phyloP scores from a whole-genome alignment of 1,140 invertebrate genomes.

The Diachasma alloeum region DNA sequence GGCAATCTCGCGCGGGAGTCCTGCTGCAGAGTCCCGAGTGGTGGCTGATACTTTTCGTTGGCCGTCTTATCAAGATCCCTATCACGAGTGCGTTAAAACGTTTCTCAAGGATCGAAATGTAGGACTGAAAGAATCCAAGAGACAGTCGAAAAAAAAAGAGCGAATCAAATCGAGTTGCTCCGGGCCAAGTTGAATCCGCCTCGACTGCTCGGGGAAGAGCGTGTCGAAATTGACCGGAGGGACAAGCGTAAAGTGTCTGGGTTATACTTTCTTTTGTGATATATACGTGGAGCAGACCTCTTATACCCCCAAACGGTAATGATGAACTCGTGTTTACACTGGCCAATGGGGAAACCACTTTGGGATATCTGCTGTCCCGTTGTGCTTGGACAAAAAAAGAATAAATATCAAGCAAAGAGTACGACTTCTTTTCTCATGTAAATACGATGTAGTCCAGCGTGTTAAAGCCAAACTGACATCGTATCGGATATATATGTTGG shows the following conservation, averaged over 20 bases:
- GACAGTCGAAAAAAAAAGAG: neutral
- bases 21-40: neutral
- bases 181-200: neutral
- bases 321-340: slow-evolving; percentile 63
- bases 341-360: slow-evolving; percentile 40
- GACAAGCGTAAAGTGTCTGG: slow-evolving; percentile 43
- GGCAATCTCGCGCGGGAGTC: slow-evolving; percentile 4
- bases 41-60: neutral
- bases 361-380: neutral
- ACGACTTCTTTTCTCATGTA: slow-evolving; percentile 65
- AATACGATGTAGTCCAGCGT: slow-evolving; percentile 62
- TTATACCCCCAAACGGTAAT: slow-evolving; percentile 55
- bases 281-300: slow-evolving; percentile 51
- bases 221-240: slow-evolving; percentile 43
- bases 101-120: neutral
- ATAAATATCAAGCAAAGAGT: slow-evolving; percentile 19
- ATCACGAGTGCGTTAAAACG: slow-evolving; percentile 20
- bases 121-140: neutral
- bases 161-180: slow-evolving; percentile 7
- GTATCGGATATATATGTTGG: slow-evolving; percentile 48
- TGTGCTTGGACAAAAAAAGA: too few species aligned
- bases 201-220: neutral
- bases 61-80: slow-evolving; percentile 10
- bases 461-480: slow-evolving; percentile 59
- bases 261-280: slow-evolving; percentile 13